Evolutionary conservation across 2,888 invertebrate species (phyloP).

Genomic region (Athrips mouffetella): DNA sequence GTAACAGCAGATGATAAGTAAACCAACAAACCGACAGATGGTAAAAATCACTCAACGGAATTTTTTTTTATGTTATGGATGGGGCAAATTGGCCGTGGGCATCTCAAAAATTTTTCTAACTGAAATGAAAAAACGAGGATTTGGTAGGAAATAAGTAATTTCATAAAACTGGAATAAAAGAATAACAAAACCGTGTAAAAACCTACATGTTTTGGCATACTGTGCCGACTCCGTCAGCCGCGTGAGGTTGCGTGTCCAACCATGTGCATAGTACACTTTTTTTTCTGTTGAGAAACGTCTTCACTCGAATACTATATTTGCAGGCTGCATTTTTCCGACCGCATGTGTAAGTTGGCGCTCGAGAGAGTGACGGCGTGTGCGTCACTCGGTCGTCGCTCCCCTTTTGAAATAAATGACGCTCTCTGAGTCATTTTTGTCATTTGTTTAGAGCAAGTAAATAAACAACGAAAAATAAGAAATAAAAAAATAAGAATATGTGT

Average conservation of each 20-base stretch:
- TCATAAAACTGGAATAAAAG: conserved; percentile 10
- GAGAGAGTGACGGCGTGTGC: conserved; percentile 38
- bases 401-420: conserved; percentile 50
- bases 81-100: too few relatives aligned
- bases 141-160: not conserved
- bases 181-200: conserved; percentile 11
- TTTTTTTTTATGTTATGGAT: too few relatives aligned
- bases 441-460: too few relatives aligned
- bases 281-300: conserved; percentile 2
- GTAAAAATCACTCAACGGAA: too few relatives aligned
- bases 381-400: conserved; percentile 66
- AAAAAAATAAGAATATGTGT: too few relatives aligned
- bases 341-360: conserved; percentile 11
- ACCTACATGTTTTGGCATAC: conserved; percentile 10
- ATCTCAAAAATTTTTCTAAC: too few relatives aligned
- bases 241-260: conserved; percentile 5
- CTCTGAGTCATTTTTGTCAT: conserved; percentile 51
- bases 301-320: not conserved
- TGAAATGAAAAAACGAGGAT: too few relatives aligned
- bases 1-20: too few relatives aligned
- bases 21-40: too few relatives aligned
- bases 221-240: conserved; percentile 14
- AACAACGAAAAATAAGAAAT: too few relatives aligned
- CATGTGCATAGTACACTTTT: not conserved
- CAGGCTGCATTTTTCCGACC: not conserved